Conservation (phyloP, 2,888 invertebrate species). For the Drosophila borborema region DNA sequence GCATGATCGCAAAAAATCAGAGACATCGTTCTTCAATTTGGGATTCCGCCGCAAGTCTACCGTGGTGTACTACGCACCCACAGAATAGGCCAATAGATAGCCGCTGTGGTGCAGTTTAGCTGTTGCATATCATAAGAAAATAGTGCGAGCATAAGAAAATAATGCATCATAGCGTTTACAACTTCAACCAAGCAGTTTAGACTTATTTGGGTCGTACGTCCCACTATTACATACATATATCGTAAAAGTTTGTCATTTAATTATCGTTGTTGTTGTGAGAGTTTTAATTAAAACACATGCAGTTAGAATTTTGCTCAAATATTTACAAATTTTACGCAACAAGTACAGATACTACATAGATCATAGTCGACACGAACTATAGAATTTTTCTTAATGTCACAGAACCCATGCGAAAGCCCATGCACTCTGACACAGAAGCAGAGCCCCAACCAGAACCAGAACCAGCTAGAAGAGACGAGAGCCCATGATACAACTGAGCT, state of each 20-base stretch:
- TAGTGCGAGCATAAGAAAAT: conserved; percentile 5
- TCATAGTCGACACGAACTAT: conserved; percentile 33
- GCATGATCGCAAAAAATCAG: conserved; percentile 84
- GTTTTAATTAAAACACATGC: conserved; percentile 60
- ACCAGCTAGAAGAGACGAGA: conserved; percentile 28
- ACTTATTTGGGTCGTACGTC: conserved; percentile 4
- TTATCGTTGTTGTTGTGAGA: conserved; percentile 65
- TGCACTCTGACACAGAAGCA: conserved; percentile 20
- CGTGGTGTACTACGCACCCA: conserved; percentile 84
- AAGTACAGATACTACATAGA: conserved; percentile 31
- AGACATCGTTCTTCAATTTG: conserved; percentile 85
- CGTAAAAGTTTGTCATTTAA: conserved; percentile 43
- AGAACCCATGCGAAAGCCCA: conserved; percentile 39
- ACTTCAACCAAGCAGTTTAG: conserved; percentile 49
- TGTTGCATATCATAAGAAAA: conserved; percentile 52
- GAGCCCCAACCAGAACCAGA: conserved; percentile 31
- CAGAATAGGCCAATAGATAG: conserved; percentile 66
- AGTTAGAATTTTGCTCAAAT: conserved; percentile 76
- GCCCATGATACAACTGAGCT: conserved; percentile 40
- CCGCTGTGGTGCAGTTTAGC: conserved; percentile 10
- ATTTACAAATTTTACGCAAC: conserved; percentile 60
- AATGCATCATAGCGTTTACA: conserved; percentile 4
- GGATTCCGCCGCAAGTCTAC: conserved; percentile 85
- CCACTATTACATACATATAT: conserved; percentile 9
- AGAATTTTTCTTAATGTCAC: conserved; percentile 11